Percentiles rank a stretch among this genome's conserved stretches.
phyloP scores from a whole-genome alignment of 2,113 vertebrate genomes.

The Eolophus roseicapilla region DNA sequence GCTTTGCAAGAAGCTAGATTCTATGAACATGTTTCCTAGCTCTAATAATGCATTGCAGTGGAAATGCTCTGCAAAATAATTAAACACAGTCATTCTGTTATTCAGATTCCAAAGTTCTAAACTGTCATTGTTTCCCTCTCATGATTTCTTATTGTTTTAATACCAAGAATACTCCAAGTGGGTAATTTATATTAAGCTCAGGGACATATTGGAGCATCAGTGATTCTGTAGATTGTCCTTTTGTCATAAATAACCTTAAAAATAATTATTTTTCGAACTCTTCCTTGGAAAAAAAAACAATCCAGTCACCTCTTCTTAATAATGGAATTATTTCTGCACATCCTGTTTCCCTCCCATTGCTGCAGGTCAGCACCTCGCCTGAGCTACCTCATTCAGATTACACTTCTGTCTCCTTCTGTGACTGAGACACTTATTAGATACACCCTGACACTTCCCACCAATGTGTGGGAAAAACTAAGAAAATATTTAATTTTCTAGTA shows the following conservation, averaged over 20 bases:
- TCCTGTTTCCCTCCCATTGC: neutral
- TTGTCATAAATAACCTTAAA: neutral
- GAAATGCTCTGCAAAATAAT: neutral
- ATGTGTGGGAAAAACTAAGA: neutral
- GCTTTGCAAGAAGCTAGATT: neutral
- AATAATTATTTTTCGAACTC: neutral
- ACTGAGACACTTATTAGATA: neutral
- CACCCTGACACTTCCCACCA: neutral
- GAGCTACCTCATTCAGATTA: neutral
- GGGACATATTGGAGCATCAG: neutral
- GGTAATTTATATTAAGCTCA: neutral
- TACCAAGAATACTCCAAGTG: neutral
- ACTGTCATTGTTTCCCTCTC: neutral
- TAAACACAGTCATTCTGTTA: neutral
- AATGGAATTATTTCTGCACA: neutral
- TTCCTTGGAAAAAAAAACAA: neutral
- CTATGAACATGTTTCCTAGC: neutral
- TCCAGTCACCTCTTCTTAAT: neutral
- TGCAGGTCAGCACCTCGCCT: neutral
- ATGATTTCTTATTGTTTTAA: neutral
- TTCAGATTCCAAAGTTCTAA: neutral
- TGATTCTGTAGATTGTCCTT: neutral
- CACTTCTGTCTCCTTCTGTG: neutral
- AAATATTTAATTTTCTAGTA: neutral
- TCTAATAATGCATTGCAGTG: neutral